Conservation (phyloP, 2,888 invertebrate species). For the Trachelus stipa region DNA sequence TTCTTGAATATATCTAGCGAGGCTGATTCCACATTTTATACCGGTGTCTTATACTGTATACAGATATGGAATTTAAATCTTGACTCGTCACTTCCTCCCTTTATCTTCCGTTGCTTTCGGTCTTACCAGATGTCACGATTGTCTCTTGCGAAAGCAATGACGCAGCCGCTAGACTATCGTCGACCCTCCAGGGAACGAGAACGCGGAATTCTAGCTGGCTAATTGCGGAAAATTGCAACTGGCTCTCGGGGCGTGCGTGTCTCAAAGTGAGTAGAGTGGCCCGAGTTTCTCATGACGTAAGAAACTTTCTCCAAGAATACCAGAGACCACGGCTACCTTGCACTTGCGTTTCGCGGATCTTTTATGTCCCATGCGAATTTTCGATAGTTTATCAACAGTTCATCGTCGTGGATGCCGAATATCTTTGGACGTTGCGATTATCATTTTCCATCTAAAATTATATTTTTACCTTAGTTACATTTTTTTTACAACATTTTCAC, state of each 20-base stretch:
- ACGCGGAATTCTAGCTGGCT: not conserved
- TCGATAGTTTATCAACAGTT: not conserved
- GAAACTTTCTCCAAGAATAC: constrained; percentile 50
- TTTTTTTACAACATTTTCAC: not conserved
- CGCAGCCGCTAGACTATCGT: not conserved
- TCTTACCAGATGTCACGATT: not conserved
- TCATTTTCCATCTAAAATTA: too few relatives aligned
- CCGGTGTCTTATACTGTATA: not conserved
- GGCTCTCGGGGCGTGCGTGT: not conserved
- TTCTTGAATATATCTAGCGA: constrained; percentile 40
- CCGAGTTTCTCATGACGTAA: constrained; percentile 44
- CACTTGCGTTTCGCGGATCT: not conserved
- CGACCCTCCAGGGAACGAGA: not conserved
- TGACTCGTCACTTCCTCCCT: not conserved
- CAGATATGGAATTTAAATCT: not conserved
- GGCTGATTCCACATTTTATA: constrained; percentile 31
- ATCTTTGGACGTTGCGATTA: not conserved
- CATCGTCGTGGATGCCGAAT: not conserved
- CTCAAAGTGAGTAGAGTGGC: not conserved
- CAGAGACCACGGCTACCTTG: not conserved
- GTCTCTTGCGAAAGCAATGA: not conserved
- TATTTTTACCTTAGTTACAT: too few relatives aligned
- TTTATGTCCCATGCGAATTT: not conserved
- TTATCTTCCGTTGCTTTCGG: not conserved
- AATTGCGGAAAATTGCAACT: not conserved